phyloP scores from a whole-genome alignment of 2,113 vertebrate species.

The Etheostoma cragini region DNA sequence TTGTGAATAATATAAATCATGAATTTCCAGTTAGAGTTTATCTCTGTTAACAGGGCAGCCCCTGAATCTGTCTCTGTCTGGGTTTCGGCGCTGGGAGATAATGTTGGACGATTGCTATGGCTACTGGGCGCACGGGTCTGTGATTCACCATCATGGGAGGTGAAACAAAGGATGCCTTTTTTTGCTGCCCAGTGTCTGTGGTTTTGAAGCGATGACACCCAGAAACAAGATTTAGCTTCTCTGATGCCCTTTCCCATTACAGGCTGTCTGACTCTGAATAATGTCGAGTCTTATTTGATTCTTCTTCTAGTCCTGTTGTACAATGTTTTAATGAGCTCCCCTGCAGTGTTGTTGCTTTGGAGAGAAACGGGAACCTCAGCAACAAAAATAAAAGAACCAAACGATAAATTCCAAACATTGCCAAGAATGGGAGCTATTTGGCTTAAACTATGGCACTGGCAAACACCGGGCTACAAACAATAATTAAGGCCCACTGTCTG shows the following conservation, averaged over 20 bases:
- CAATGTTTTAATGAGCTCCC: slow-evolving; percentile 33
- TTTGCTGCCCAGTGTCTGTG: slow-evolving; percentile 45
- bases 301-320: slow-evolving; percentile 7
- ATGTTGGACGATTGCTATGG: slow-evolving; percentile 65
- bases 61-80: slow-evolving; percentile 29
- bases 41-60: slow-evolving; percentile 3
- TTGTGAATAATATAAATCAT: background rate
- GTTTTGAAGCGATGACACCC: slow-evolving; percentile 53
- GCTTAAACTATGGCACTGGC: slow-evolving; percentile 57
- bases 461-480: slow-evolving; percentile 62
- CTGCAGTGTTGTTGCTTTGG: slow-evolving; percentile 29
- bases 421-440: slow-evolving; percentile 70
- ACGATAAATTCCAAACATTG: slow-evolving; percentile 58
- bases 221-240: slow-evolving; percentile 53
- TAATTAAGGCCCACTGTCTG: slow-evolving; percentile 70
- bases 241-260: slow-evolving; percentile 22
- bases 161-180: slow-evolving; percentile 74
- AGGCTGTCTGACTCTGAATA: slow-evolving; percentile 35
- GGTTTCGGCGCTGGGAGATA: slow-evolving; percentile 24
- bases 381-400: slow-evolving; percentile 42
- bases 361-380: slow-evolving; percentile 39
- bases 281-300: slow-evolving; percentile 48
- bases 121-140: slow-evolving; percentile 42
- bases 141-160: slow-evolving; percentile 76
- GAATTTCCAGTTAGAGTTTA: background rate